Percentiles rank a stretch among this genome's conserved stretches.
These are phyloP conservation scores for Lepas anatifera DNA, from an alignment of 2,888 invertebrate species.

Conservation along the genomic window DNA sequence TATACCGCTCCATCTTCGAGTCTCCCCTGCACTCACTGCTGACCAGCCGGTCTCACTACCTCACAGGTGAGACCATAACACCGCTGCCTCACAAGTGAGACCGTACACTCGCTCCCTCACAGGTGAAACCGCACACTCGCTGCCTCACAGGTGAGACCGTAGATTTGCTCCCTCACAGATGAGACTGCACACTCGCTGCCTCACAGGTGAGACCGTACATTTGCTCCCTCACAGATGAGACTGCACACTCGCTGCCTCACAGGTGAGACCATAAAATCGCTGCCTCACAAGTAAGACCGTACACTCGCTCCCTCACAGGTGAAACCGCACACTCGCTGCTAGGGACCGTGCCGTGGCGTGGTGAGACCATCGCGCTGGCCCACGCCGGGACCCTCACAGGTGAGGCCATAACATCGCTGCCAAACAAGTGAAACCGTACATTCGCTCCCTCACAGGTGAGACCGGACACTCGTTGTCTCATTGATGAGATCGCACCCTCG, in stretches of 20 bases:
- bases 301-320: neutral
- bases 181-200: neutral
- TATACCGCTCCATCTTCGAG: conserved; percentile 23
- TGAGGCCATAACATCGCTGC: no score
- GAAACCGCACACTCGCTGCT: neutral
- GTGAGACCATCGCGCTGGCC: no score
- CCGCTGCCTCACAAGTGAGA: conserved; percentile 5
- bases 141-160: neutral
- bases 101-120: neutral
- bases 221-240: neutral
- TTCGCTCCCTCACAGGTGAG: neutral
- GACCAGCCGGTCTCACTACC: conserved; percentile 74
- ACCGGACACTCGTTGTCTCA: neutral
- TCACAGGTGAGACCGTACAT: neutral
- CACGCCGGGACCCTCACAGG: no score
- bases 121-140: neutral
- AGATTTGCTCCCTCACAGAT: no score
- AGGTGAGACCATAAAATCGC: neutral
- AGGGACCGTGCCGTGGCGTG: no score
- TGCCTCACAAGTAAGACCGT: conserved; percentile 8
- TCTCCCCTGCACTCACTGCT: conserved; percentile 55
- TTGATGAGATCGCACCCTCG: neutral
- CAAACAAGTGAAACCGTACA: no score
- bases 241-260: neutral
- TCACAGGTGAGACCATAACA: conserved; percentile 48